A percentile compares a stretch with the other conserved stretches of the same genome.
Evolutionary conservation across 2,888 invertebrate genomes (phyloP).

Genomic region (Oithona nana): DNA sequence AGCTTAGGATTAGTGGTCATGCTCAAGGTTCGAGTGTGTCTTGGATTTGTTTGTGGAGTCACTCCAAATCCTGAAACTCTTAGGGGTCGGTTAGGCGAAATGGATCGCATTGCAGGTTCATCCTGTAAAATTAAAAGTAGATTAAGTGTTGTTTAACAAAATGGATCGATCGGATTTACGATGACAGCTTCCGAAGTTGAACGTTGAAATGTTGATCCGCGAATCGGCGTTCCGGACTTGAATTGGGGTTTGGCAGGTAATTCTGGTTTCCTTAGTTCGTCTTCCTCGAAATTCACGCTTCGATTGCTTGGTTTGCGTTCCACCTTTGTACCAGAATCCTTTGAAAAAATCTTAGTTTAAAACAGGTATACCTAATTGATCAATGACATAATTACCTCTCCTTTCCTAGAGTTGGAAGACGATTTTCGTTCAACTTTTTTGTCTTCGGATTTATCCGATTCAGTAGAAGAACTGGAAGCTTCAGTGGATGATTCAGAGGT

Average conservation of each 20-base stretch:
- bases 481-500: neutral
- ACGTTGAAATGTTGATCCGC: neutral
- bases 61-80: neutral
- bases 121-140: too few species aligned
- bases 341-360: too few species aligned
- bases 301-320: neutral
- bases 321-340: too few species aligned
- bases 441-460: too few species aligned
- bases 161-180: too few species aligned
- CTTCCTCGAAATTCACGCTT: neutral
- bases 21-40: too few species aligned
- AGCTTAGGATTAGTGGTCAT: too few species aligned
- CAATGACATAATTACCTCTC: neutral
- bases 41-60: neutral
- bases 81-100: neutral
- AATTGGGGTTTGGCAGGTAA: too few species aligned
- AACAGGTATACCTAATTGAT: too few species aligned
- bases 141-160: too few species aligned
- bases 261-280: neutral
- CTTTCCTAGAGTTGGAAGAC: neutral
- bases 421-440: neutral
- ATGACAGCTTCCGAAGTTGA: neutral
- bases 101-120: neutral
- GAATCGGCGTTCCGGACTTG: neutral
- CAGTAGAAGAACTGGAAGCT: neutral